Percentiles rank a stretch among this genome's conserved stretches.
Conservation (phyloP, 2,888 invertebrate genomes). For the Tetragonisca angustula region DNA sequence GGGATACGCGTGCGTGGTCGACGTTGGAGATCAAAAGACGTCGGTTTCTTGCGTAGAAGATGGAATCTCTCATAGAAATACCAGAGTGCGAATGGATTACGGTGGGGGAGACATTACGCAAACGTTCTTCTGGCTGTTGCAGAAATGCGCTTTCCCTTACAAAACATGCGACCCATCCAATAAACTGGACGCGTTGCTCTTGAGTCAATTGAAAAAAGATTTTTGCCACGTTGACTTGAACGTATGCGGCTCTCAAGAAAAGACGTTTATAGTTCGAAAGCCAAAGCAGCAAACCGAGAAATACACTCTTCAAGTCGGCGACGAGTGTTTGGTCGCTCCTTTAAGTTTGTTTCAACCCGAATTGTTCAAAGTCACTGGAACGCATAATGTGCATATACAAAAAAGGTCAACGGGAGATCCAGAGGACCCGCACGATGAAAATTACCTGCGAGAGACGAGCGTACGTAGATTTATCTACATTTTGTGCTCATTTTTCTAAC, state of each 20-base stretch:
- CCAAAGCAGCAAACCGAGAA: constrained; percentile 88
- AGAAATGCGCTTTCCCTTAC: constrained; percentile 96
- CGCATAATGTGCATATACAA: constrained; percentile 90
- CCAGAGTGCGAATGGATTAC: constrained; percentile 93
- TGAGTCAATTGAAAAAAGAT: constrained; percentile 94
- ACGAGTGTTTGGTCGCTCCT: constrained; percentile 96
- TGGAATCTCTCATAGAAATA: constrained; percentile 95
- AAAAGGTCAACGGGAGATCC: constrained; percentile 90
- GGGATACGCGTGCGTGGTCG: constrained; percentile 96
- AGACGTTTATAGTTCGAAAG: constrained; percentile 90
- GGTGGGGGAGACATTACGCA: constrained; percentile 97
- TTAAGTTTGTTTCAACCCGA: constrained; percentile 95
- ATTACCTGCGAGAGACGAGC: constrained; percentile 95
- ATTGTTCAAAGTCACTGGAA: constrained; percentile 93
- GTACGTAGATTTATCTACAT: constrained; percentile 81
- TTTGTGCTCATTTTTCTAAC: neutral
- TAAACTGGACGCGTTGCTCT: constrained; percentile 91
- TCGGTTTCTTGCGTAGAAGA: constrained; percentile 98
- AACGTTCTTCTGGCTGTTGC: constrained; percentile 94
- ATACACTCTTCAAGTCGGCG: constrained; percentile 93
- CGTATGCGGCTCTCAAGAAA: constrained; percentile 94
- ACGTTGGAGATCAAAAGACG: constrained; percentile 97
- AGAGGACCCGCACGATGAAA: constrained; percentile 97
- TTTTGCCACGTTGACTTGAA: constrained; percentile 96
- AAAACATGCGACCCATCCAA: constrained; percentile 91